Evolutionary conservation across 2,797 vertebrate genomes (phyloP), one percentile per base, ranked within the genome.

Genomic region (Jordanella pulchra): DNA sequence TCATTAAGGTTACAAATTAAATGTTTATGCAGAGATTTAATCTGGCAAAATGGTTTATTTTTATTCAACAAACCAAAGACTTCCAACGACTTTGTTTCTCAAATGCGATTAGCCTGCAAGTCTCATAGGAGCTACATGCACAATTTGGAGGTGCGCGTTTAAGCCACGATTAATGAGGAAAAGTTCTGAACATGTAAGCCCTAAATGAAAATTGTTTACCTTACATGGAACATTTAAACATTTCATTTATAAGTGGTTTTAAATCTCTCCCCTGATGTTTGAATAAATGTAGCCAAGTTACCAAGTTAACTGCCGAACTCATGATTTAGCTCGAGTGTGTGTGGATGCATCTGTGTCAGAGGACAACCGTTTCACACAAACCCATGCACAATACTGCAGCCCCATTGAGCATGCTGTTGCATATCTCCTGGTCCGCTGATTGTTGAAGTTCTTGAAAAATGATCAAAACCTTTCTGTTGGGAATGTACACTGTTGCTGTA

Each of bases 401-500:
- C 77, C 72, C 71, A 71, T 42, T 48, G 69, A 87, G 89, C 88
- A 90, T 89, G 86, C 82, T 47, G 72, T 75, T 73, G 78, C 80
- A 73, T 78, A 73, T 73, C 72, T 75, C 71, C 71, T 75, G 79
- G 71, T 86, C 80, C 77, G 30, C 75, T 70, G 84, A 86, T 84
- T 80, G 78, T 85, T 84, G 32, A 71, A 78, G 70, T 79, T 64
- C 72, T 71, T 77, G 66, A 87, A 86, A 80, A 79, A 77, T 61
- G 78, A 90, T 83, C 76, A 73, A 73, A 82, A 83, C 77, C 84
- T 81, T 87, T 87, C 84, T 87, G 81, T 90, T 88, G 87, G 83
- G 94, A 94, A 94, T 94, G 91, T 94, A 91, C 88, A 84, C 85
- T 86, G 84, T 93, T 79, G 84, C 92, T 87, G 15, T 91, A 79